Evolutionary conservation across 2,113 vertebrate species (phyloP), one percentile per base, ranked within the genome.

Genomic region (Campylomormyrus tamandua): DNA sequence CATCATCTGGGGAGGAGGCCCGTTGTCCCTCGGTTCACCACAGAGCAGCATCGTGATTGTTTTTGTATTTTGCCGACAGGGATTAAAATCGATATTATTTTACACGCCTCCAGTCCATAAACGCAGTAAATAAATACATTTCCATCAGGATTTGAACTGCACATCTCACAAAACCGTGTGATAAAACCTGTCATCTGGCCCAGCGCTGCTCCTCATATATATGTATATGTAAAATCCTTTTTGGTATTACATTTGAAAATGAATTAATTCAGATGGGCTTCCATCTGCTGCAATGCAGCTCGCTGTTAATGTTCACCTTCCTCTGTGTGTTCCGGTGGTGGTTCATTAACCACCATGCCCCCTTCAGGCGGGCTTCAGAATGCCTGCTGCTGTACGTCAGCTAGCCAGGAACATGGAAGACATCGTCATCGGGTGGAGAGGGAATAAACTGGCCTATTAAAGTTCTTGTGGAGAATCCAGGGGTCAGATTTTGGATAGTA

Each of bases 401-500:
- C 70, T 42, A 15, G 5, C 74, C 3, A 5, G 90, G 92, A 93
- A 93, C 93, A 91, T 93, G 90, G 86, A 74, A 66, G 56, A 27
- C 21, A n/a, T 92, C 13, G 7, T 87, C 83, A 31, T 9, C 90
- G 92, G 89, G 87, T 90, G 17, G 80, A 45, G 56, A 83, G 70
- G 88, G 89, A 91, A 91, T 87, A 89, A 50, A 93, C 89, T 91
- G 87, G 93, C 94, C 94, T 93, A 94, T 93, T 95, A 95, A 94
- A 89, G 89, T 94, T 92, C 91, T 92, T 89, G 90, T 90, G 91
- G 94, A 91, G 89, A 58, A 92, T 94, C 62, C 92, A 92, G 93
- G 94, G 94, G 95, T 95, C 94, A 94, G 91, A 50, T 92, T 90
- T 92, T 93, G 93, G 93, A 95, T 93, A 93, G 93, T 31, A 95